Evolutionary conservation across 2,113 vertebrate genomes (phyloP).

Genomic region (Chinchilla lanigera): DNA sequence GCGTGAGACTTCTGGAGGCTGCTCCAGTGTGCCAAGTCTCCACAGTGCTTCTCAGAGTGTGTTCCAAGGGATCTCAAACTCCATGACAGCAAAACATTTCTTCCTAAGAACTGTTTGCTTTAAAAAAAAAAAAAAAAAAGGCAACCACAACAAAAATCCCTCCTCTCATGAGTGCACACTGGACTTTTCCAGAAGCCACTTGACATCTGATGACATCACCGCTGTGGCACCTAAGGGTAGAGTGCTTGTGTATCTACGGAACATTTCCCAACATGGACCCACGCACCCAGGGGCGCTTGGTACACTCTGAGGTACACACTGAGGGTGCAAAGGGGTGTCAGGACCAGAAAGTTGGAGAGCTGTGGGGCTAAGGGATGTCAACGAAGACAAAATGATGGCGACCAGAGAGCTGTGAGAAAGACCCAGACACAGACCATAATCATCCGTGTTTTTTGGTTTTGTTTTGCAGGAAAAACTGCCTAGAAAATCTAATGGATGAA

Average conservation of each 20-base stretch:
- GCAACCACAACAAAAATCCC: neutral
- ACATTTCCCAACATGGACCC: neutral
- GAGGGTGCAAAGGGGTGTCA: neutral
- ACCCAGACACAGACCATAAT: slow-evolving; percentile 64
- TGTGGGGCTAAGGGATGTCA: neutral
- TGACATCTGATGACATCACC: neutral
- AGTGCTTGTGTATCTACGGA: neutral
- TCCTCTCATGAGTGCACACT: neutral
- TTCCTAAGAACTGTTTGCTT: neutral
- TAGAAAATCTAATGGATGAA: slow-evolving; percentile 92
- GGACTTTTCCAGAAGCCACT: neutral
- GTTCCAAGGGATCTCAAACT: neutral
- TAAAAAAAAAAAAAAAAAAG: neutral
- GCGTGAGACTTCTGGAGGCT: neutral
- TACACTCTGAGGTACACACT: neutral
- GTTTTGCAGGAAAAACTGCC: slow-evolving; percentile 85
- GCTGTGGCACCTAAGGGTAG: neutral
- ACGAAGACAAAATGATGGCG: neutral
- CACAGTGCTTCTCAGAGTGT: neutral
- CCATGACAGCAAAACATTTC: neutral
- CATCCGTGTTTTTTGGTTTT: slow-evolving; percentile 41
- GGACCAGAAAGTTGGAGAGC: neutral
- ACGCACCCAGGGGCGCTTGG: neutral
- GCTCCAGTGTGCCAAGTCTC: neutral
- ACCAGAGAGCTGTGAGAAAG: slow-evolving; percentile 68